phyloP scores from a whole-genome alignment of 2,888 invertebrate species.

The Trachelus tabidus region DNA sequence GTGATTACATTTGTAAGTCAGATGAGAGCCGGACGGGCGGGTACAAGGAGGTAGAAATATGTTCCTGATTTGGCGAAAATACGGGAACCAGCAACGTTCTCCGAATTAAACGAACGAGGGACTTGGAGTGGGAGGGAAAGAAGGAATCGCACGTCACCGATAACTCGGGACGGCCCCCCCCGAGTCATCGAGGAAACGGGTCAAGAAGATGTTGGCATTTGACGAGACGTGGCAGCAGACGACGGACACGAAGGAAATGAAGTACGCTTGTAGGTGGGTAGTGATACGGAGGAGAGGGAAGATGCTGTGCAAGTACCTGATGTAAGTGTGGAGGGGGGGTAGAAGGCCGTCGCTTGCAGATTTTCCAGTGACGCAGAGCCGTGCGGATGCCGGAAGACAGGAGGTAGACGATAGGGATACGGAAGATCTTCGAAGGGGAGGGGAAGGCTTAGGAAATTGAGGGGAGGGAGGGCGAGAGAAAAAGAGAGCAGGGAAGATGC shows the following conservation, averaged over 20 bases:
- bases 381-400: background rate
- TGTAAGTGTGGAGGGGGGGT: too few relatives aligned
- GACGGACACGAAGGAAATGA: background rate
- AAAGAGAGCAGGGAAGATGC: background rate
- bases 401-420: background rate
- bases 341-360: background rate
- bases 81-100: constrained; percentile 3
- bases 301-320: background rate
- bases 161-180: too few relatives aligned
- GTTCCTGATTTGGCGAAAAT: constrained; percentile 18
- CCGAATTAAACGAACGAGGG: constrained; percentile 5
- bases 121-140: background rate
- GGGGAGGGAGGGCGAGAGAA: constrained; percentile 9
- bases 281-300: background rate
- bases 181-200: background rate
- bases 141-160: background rate
- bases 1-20: constrained; percentile 63
- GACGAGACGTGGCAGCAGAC: background rate
- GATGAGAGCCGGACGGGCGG: constrained; percentile 47
- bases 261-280: background rate
- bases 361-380: background rate
- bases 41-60: constrained; percentile 14
- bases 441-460: background rate
- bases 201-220: background rate
- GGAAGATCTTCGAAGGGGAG: background rate